Base-by-base conservation (phyloP, 2,888 invertebrate species). In the Trissoscelio sp. region DNA sequence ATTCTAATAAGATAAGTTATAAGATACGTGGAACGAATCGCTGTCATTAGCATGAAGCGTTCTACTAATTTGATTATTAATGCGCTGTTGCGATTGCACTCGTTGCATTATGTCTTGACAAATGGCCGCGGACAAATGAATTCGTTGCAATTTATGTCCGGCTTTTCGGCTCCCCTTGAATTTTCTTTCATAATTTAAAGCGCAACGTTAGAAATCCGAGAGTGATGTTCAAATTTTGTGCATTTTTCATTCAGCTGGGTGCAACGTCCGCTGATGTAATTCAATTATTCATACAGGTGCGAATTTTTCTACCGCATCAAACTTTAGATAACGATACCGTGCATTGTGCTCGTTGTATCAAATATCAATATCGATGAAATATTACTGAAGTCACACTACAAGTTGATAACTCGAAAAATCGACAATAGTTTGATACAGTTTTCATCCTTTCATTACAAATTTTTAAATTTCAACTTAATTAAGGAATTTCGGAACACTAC, bases 241-340 rank as follows among this genome's bases (percentile, higher is more conserved):
- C 58, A 72, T 60, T 39, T 72, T 72, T 72, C 51, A 60, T 72
- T 12, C 20, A 37, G 2, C 44, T 12, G 51, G 12, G 53, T n/a
- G 9, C 34, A 12, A 37, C 31, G 9, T 51, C 46, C 39, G 14
- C 11, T 39, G 51, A 53, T 72, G 46, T 48, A 72, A 72, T 72
- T 72, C 70, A 72, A 60, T 72, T 72, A 72, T 72, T 72, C 60
- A 72, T 72, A 72, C 37, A 72, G 48, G 51, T 60, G 51, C 51
- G 60, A 60, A 51, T 48, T 72, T 72, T 48, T 60, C 20, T 28
- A 55, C 37, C 37, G 48, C 70, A 60, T 72, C 58, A 60, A 72
- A 60, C 37, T 70, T 58, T 46, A 31, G 70, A 70, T 70, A 70
- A 58, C 69, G 69, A 69, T 51, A 69, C 42, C 7, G 12, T 16